A percentile compares a stretch with the other conserved stretches of the same genome.
Conservation (phyloP, 2,113 vertebrate genomes). For the Prochilodus magdalenae region DNA sequence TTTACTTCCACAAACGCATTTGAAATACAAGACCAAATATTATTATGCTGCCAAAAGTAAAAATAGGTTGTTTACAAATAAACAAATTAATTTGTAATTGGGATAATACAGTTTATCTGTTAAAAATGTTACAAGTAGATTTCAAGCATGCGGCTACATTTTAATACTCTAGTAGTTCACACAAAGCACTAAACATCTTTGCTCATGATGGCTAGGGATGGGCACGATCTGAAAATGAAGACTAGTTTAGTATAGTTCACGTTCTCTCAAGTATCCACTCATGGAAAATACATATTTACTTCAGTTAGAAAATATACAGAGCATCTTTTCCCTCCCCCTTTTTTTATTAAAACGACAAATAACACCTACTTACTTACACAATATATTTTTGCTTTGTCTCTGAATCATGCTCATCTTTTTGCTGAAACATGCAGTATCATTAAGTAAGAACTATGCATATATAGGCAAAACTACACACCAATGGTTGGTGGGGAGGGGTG, state of each 20-base stretch:
- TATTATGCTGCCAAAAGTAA: constrained; percentile 48
- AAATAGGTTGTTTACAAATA: constrained; percentile 44
- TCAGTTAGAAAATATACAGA: constrained; percentile 84
- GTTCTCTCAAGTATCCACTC: constrained; percentile 77
- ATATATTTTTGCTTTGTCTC: constrained; percentile 81
- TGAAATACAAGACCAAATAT: constrained; percentile 41
- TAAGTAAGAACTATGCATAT: constrained; percentile 79
- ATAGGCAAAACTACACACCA: constrained; percentile 80
- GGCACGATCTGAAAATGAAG: constrained; percentile 74
- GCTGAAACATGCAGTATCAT: constrained; percentile 87
- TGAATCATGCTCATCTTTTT: constrained; percentile 89
- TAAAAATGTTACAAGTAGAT: constrained; percentile 61
- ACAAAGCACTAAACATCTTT: constrained; percentile 79
- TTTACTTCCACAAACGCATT: constrained; percentile 47
- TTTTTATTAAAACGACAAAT: constrained; percentile 83
- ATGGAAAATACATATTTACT: constrained; percentile 78
- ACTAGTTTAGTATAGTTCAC: constrained; percentile 72
- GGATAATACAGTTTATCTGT: constrained; percentile 47
- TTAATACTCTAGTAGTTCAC: constrained; percentile 79
- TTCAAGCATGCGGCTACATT: constrained; percentile 82
- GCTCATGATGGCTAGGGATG: constrained; percentile 76
- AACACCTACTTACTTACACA: constrained; percentile 80
- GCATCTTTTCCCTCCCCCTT: constrained; percentile 67
- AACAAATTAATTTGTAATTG: constrained; percentile 31
- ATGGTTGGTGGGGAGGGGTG: constrained; percentile 75